A percentile compares a stretch with the other conserved stretches of the same genome.
Evolutionary conservation across 1,140 invertebrate species (phyloP).

Genomic region (Nylanderia fulva): DNA sequence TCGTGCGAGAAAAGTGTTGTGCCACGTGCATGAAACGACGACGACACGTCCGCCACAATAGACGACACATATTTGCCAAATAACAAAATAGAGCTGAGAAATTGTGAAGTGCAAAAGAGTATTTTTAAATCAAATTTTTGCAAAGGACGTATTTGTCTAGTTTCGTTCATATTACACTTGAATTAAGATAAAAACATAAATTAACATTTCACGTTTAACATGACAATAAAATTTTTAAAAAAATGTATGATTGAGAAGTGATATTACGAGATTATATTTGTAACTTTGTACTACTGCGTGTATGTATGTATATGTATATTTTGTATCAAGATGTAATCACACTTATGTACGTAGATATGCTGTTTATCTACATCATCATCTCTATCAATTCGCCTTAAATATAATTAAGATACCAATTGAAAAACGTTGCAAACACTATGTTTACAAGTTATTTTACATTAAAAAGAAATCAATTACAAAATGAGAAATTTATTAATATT

Average conservation of each 20-base stretch:
- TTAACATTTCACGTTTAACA: not conserved
- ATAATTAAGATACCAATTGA: constrained; percentile 22
- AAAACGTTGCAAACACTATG: constrained; percentile 17
- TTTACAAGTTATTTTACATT: constrained; percentile 19
- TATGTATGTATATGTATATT: constrained; percentile 45
- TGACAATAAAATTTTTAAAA: constrained; percentile 19
- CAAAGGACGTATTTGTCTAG: not conserved
- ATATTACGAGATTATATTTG: constrained; percentile 61
- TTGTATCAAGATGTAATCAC: constrained; percentile 41
- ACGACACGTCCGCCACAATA: constrained; percentile 78
- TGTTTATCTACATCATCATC: not conserved
- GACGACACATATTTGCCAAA: constrained; percentile 67
- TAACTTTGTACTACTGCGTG: constrained; percentile 46
- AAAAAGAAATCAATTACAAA: constrained; percentile 20
- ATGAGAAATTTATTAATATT: constrained; percentile 14
- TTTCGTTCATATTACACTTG: constrained; percentile 11
- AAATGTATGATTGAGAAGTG: constrained; percentile 34
- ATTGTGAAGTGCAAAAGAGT: not conserved
- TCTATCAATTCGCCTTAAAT: not conserved
- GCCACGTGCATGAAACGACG: constrained; percentile 78
- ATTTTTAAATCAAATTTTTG: constrained; percentile 40
- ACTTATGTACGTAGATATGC: not conserved
- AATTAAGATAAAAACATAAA: constrained; percentile 43
- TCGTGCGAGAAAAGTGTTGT: constrained; percentile 80
- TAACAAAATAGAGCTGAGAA: constrained; percentile 43